A percentile compares a stretch with the other conserved stretches of the same genome.
Conservation (phyloP, 2,888 invertebrate species). For the Epinotia nisella region DNA sequence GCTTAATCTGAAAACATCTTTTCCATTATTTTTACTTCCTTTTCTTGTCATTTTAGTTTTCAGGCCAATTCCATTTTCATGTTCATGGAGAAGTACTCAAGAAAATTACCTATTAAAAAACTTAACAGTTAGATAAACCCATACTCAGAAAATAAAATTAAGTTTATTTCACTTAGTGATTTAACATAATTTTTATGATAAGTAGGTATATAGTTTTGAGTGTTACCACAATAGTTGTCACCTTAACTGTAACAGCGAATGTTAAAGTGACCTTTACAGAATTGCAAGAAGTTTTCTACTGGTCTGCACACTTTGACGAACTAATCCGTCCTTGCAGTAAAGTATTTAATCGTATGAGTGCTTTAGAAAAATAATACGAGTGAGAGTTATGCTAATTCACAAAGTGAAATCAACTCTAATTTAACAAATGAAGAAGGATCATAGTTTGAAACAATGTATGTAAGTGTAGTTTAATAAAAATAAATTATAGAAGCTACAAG, state of each 20-base stretch:
- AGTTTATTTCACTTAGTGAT: not conserved
- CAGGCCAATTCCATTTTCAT: constrained; percentile 9
- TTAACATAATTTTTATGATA: not conserved
- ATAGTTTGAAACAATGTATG: not conserved
- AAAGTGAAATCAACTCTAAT: not conserved
- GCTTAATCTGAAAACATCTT: constrained; percentile 34
- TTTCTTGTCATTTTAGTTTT: constrained; percentile 36
- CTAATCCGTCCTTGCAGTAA: not conserved
- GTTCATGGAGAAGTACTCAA: constrained; percentile 2
- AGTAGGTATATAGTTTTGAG: not conserved
- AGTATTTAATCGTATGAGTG: not conserved
- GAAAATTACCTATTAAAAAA: constrained; percentile 18
- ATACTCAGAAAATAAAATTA: not conserved
- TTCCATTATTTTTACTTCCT: constrained; percentile 33
- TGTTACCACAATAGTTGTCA: not conserved
- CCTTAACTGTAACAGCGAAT: not conserved
- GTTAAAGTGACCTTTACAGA: too few relatives aligned
- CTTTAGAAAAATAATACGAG: not conserved
- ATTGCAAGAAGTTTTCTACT: too few relatives aligned
- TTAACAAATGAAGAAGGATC: not conserved
- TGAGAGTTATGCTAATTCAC: not conserved
- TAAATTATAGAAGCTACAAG: not conserved
- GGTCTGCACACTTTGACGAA: too few relatives aligned
- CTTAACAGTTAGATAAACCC: constrained; percentile 3
- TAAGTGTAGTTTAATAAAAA: not conserved